These are phyloP conservation scores for Hippocampus abdominalis DNA, from an alignment of 2,113 vertebrate genomes.

Conservation along the genomic window DNA sequence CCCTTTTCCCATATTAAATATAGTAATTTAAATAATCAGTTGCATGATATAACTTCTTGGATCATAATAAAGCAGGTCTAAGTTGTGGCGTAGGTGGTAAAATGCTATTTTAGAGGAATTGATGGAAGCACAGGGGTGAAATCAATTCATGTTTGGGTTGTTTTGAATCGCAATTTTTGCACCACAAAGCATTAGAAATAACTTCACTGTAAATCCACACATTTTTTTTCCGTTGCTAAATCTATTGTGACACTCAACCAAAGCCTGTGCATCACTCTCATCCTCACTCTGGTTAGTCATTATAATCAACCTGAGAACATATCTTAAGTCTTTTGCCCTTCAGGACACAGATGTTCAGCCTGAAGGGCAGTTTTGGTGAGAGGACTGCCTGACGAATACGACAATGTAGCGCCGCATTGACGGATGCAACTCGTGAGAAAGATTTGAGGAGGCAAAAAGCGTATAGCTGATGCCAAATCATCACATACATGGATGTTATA, in stretches of 20 bases:
- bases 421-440: constrained; percentile 39
- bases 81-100: too few species aligned
- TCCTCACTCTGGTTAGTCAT: not conserved
- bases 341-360: constrained; percentile 46
- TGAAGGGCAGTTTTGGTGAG: constrained; percentile 1
- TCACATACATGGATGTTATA: not conserved
- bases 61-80: too few species aligned
- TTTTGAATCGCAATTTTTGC: not conserved
- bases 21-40: too few species aligned
- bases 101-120: too few species aligned
- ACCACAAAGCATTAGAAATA: not conserved
- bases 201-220: not conserved
- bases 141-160: not conserved
- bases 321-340: not conserved
- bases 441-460: constrained; percentile 2
- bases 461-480: constrained; percentile 19
- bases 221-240: not conserved
- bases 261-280: not conserved
- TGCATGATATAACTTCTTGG: too few species aligned
- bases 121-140: too few species aligned
- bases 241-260: not conserved
- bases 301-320: not conserved
- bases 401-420: constrained; percentile 24
- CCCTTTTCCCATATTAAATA: too few species aligned
- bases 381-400: not conserved